These are phyloP conservation scores for Peromyscus melanophrys DNA, from an alignment of 2,797 vertebrate species.

Conservation along the genomic window DNA sequence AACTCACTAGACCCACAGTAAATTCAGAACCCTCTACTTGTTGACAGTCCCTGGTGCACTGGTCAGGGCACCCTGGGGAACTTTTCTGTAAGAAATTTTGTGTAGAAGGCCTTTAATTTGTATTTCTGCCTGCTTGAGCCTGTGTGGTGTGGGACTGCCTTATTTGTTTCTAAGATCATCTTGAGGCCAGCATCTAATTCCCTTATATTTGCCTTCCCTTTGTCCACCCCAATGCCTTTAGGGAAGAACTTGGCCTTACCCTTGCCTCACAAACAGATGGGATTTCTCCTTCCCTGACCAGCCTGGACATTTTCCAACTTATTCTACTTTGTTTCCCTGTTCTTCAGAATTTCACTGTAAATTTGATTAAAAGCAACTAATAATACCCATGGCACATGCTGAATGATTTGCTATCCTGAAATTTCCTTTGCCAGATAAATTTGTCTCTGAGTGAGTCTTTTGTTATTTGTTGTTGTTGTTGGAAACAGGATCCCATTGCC, in stretches of 20 bases:
- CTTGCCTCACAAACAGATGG: not conserved
- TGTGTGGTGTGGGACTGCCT: not conserved
- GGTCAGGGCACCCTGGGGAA: not conserved
- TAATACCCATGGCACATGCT: no score
- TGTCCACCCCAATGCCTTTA: not conserved
- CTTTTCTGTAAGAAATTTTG: not conserved
- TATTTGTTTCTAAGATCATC: not conserved
- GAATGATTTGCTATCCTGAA: not conserved
- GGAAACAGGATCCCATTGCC: no score
- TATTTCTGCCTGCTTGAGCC: not conserved
- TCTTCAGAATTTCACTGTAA: not conserved
- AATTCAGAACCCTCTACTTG: not conserved
- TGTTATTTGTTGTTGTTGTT: not conserved
- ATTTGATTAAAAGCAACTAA: not conserved
- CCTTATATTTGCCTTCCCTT: not conserved
- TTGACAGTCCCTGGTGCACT: not conserved
- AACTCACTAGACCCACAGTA: not conserved
- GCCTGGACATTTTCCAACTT: not conserved
- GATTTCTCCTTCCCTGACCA: not conserved
- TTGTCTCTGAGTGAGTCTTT: not conserved
- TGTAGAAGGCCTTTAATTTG: not conserved
- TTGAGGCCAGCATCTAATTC: not conserved
- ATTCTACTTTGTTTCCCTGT: not conserved
- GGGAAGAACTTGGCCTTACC: not conserved
- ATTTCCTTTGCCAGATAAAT: not conserved